These are phyloP conservation scores for Bucco capensis DNA, from an alignment of 2,113 vertebrate genomes.

Conservation along the genomic window DNA sequence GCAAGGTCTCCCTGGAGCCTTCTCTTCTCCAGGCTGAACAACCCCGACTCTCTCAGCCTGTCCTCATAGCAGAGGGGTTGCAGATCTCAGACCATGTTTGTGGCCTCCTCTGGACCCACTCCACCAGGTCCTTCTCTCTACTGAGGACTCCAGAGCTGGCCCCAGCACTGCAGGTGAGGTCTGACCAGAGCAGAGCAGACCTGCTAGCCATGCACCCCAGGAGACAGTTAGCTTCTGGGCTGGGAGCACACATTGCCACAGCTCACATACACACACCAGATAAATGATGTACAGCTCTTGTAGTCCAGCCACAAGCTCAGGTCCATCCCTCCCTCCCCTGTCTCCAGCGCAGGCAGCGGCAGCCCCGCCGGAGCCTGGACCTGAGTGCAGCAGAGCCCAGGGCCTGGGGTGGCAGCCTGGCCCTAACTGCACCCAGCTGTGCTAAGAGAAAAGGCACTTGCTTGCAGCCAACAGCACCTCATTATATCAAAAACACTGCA, in stretches of 20 bases:
- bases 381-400: fast-evolving
- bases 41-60: neutral
- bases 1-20: neutral
- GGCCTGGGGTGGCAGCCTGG: neutral
- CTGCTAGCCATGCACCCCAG: neutral
- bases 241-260: neutral
- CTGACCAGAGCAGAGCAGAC: neutral
- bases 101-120: neutral
- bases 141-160: neutral
- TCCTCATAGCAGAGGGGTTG: neutral
- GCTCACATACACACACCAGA: neutral
- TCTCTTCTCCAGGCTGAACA: neutral
- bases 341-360: neutral
- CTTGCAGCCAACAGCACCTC: constrained; percentile 42
- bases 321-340: neutral
- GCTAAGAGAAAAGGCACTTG: constrained; percentile 15
- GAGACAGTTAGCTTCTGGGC: neutral
- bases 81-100: neutral
- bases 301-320: neutral
- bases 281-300: fast-evolving
- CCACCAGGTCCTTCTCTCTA: neutral
- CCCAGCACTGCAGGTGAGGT: neutral
- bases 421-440: neutral
- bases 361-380: neutral
- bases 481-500: constrained; percentile 60